Conservation (phyloP, 2,113 vertebrate genomes). For the Antechinus flavipes region DNA sequence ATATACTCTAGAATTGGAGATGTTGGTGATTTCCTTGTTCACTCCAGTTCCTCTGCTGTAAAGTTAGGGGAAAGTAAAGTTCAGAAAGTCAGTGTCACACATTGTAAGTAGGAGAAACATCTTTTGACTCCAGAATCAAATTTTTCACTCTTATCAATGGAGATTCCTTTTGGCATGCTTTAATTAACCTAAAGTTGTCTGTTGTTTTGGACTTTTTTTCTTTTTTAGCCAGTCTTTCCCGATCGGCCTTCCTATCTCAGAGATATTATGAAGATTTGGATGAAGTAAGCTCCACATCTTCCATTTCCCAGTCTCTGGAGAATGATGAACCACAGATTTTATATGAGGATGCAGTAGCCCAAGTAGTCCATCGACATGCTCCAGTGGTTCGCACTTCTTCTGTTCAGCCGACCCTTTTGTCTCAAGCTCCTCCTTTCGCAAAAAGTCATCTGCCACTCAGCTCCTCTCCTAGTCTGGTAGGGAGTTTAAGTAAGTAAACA, state of each 20-base stretch:
- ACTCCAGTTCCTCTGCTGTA: not conserved
- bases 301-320: slow-evolving; percentile 90
- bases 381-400: slow-evolving; percentile 92
- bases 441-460: slow-evolving; percentile 84
- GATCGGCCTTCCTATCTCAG: slow-evolving; percentile 95
- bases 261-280: slow-evolving; percentile 95
- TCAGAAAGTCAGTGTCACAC: not conserved
- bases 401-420: slow-evolving; percentile 88
- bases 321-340: slow-evolving; percentile 84
- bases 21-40: not conserved
- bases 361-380: slow-evolving; percentile 86
- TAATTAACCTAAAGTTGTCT: not conserved
- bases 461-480: slow-evolving; percentile 79
- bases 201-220: slow-evolving; percentile 56
- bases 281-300: slow-evolving; percentile 94
- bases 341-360: slow-evolving; percentile 80
- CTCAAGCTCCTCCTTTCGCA: slow-evolving; percentile 86
- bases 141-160: not conserved
- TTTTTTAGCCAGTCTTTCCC: slow-evolving; percentile 91
- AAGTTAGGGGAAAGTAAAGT: not conserved
- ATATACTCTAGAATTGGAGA: not conserved
- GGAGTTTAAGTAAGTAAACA: slow-evolving; percentile 80
- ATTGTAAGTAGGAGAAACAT: not conserved
- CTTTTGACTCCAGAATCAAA: not conserved
- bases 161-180: slow-evolving; percentile 17